Evolutionary conservation across 2,113 vertebrate species (phyloP).

Genomic region (Willisornis vidua): DNA sequence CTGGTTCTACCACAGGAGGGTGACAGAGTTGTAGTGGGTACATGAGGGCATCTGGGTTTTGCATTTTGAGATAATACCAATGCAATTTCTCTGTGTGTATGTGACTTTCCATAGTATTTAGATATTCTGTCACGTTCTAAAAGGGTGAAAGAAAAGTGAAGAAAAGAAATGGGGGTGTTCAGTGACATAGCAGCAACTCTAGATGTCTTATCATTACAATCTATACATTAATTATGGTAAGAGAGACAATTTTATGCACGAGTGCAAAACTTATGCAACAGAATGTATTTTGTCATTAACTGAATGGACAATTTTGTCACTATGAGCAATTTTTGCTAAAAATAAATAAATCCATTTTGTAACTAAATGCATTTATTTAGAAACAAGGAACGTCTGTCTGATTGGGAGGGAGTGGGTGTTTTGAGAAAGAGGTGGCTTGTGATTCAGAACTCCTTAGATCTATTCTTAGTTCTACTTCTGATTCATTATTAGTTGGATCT

Average conservation of each 20-base stretch:
- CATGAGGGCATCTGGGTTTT: neutral
- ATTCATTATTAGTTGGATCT: conserved; percentile 56
- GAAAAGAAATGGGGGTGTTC: neutral
- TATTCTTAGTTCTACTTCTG: conserved; percentile 57
- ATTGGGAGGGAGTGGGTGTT: conserved; percentile 58
- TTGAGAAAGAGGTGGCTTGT: conserved; percentile 63
- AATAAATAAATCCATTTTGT: conserved; percentile 63
- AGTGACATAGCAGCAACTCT: neutral
- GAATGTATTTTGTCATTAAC: conserved; percentile 41
- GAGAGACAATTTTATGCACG: neutral
- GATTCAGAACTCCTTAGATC: conserved; percentile 62
- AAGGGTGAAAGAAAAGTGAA: neutral
- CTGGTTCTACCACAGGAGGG: neutral
- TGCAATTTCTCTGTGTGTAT: neutral
- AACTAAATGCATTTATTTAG: conserved; percentile 63
- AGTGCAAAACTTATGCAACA: conserved; percentile 28
- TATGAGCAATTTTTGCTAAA: conserved; percentile 58
- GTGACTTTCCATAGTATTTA: neutral
- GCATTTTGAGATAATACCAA: neutral
- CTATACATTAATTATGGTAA: conserved; percentile 3
- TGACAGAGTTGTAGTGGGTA: neutral
- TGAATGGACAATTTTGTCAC: conserved; percentile 51
- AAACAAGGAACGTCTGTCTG: conserved; percentile 65
- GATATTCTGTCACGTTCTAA: neutral
- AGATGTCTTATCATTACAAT: conserved; percentile 4